Evolutionary conservation across 1,140 invertebrate species (phyloP).

Genomic region (Drosophila busckii): DNA sequence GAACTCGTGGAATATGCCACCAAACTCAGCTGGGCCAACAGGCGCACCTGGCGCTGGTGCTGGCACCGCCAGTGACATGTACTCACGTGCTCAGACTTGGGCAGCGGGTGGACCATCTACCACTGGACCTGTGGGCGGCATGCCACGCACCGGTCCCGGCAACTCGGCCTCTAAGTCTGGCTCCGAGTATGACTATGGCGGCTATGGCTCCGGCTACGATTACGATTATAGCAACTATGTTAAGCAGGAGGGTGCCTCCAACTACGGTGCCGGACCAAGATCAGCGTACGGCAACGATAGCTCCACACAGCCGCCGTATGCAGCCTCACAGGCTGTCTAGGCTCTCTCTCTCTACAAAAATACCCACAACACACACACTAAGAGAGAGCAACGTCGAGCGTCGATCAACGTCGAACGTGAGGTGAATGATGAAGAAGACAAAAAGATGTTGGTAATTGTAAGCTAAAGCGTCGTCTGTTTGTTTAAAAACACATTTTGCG

Average conservation of each 20-base stretch:
- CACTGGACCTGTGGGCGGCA: constrained; percentile 73
- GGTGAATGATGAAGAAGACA: constrained; percentile 70
- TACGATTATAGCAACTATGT: constrained; percentile 78
- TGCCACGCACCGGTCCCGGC: constrained; percentile 76
- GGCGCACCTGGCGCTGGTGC: constrained; percentile 75
- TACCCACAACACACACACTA: too few species aligned
- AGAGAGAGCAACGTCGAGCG: too few species aligned
- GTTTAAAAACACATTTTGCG: constrained; percentile 65
- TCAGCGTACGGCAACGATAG: constrained; percentile 78
- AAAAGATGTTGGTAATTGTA: constrained; percentile 74
- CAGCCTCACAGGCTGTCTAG: constrained; percentile 78
- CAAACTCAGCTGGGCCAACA: constrained; percentile 73
- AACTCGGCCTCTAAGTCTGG: constrained; percentile 77
- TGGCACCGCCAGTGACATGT: constrained; percentile 75
- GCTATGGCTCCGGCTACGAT: constrained; percentile 78
- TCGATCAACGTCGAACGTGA: constrained; percentile 14
- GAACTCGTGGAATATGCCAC: constrained; percentile 77
- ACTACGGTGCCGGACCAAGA: constrained; percentile 72
- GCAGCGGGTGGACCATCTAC: constrained; percentile 68
- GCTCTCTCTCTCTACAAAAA: too few species aligned
- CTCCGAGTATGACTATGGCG: constrained; percentile 78
- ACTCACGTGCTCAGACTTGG: constrained; percentile 76
- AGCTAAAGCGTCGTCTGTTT: constrained; percentile 78
- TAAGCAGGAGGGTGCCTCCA: constrained; percentile 75
- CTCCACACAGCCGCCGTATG: constrained; percentile 77